These are phyloP conservation scores for Volucella inanis DNA, from an alignment of 2,888 invertebrate genomes.

Conservation along the genomic window DNA sequence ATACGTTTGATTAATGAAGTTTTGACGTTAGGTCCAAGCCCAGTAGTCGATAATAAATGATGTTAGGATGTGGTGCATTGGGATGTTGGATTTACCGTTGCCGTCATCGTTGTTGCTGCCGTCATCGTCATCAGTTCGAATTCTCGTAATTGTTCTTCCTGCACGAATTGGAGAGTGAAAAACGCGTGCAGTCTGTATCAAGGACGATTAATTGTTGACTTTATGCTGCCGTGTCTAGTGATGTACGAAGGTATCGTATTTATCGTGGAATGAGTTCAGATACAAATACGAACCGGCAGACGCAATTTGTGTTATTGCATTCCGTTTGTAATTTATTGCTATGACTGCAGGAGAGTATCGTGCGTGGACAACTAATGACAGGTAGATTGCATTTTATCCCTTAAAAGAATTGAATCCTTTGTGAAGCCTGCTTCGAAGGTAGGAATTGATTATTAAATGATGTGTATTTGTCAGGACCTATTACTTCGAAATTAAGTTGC, in stretches of 20 bases:
- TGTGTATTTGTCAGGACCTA: too few species aligned
- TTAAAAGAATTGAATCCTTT: too few species aligned
- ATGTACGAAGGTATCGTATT: constrained; percentile 36
- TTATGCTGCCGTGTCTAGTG: constrained; percentile 22
- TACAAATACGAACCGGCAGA: constrained; percentile 21
- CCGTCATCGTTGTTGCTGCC: constrained; percentile 32
- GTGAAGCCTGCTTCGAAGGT: too few species aligned
- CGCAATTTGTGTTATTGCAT: constrained; percentile 57
- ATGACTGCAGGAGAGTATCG: background rate
- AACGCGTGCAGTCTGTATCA: constrained; percentile 27
- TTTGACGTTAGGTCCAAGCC: constrained; percentile 38
- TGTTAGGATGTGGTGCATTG: constrained; percentile 20
- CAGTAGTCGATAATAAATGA: constrained; percentile 19
- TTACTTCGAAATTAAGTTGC: too few species aligned
- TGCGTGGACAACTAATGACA: constrained; percentile 2
- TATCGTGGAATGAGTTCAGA: constrained; percentile 17
- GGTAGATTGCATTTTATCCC: background rate
- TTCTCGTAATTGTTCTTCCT: constrained; percentile 53
- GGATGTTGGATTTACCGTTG: constrained; percentile 14
- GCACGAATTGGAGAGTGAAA: constrained; percentile 54
- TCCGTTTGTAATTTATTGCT: constrained; percentile 57
- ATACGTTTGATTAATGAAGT: constrained; percentile 66
- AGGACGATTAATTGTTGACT: constrained; percentile 60
- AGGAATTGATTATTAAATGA: too few species aligned
- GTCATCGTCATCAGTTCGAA: constrained; percentile 22